Percentiles rank a stretch among this genome's conserved stretches.
phyloP scores from a whole-genome alignment of 2,888 invertebrate genomes.

The Rhodophaea formosa region DNA sequence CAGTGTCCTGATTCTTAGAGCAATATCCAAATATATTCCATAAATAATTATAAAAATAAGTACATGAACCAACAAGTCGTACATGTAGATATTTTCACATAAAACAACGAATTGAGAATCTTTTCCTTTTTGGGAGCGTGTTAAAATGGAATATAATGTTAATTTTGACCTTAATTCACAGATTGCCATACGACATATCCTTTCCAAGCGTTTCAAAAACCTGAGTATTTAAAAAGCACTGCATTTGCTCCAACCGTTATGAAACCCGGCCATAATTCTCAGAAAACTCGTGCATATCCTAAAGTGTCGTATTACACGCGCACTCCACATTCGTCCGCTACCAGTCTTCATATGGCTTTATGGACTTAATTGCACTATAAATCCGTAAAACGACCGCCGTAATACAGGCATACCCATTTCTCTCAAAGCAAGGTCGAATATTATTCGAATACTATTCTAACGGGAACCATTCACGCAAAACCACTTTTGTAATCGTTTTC shows the following conservation, averaged over 20 bases:
- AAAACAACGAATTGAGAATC: too few species aligned
- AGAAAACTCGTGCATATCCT: constrained; percentile 25
- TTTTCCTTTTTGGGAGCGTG: too few species aligned
- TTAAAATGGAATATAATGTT: not conserved
- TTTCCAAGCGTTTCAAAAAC: not conserved
- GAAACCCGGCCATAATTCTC: constrained; percentile 18
- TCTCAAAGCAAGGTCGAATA: constrained; percentile 37
- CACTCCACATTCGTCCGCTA: constrained; percentile 24
- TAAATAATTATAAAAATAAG: too few species aligned
- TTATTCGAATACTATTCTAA: constrained; percentile 50
- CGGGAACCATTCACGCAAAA: constrained; percentile 17
- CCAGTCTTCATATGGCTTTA: constrained; percentile 42
- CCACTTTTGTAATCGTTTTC: constrained; percentile 28
- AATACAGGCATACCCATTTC: constrained; percentile 30
- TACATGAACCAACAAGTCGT: too few species aligned
- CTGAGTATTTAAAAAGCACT: constrained; percentile 10
- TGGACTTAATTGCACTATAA: constrained; percentile 50
- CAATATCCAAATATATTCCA: too few species aligned
- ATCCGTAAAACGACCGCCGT: constrained; percentile 48
- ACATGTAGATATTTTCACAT: too few species aligned
- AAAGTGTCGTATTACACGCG: constrained; percentile 37
- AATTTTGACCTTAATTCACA: not conserved
- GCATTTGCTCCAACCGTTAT: constrained; percentile 2
- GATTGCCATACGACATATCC: not conserved
- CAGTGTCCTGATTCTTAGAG: too few species aligned